A percentile compares a stretch with the other conserved stretches of the same genome.
These are phyloP conservation scores for Eufriesea mexicana DNA, from an alignment of 1,140 invertebrate genomes.

Conservation along the genomic window DNA sequence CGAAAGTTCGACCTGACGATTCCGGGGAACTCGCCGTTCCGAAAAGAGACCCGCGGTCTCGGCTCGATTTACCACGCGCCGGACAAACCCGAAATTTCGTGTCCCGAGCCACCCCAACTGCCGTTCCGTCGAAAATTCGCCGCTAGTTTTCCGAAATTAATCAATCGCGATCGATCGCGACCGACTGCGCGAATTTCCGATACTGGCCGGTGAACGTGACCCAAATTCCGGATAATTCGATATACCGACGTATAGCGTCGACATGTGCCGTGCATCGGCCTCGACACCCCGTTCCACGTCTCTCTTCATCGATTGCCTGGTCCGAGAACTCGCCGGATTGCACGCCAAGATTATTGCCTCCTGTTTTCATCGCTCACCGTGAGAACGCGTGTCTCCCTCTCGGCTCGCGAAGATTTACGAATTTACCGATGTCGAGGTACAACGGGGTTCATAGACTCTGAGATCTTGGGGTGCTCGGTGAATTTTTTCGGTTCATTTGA, in stretches of 20 bases:
- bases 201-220: conserved; percentile 31
- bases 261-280: background rate
- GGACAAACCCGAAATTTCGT: background rate
- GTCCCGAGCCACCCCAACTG: background rate
- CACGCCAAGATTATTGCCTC: background rate
- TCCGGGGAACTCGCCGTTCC: too few species aligned
- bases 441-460: too few species aligned
- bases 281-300: background rate
- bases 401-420: too few species aligned
- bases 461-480: too few species aligned
- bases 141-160: conserved; percentile 17
- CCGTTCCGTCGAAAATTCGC: background rate
- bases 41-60: too few species aligned
- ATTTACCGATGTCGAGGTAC: too few species aligned
- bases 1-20: background rate
- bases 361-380: background rate
- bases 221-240: conserved; percentile 36
- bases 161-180: conserved; percentile 24
- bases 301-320: background rate
- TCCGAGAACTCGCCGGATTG: background rate
- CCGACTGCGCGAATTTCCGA: conserved; percentile 8
- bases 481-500: too few species aligned
- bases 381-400: too few species aligned
- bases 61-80: too few species aligned
- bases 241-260: background rate